phyloP scores from a whole-genome alignment of 2,888 invertebrate genomes.

The Agrotis ipsilon region DNA sequence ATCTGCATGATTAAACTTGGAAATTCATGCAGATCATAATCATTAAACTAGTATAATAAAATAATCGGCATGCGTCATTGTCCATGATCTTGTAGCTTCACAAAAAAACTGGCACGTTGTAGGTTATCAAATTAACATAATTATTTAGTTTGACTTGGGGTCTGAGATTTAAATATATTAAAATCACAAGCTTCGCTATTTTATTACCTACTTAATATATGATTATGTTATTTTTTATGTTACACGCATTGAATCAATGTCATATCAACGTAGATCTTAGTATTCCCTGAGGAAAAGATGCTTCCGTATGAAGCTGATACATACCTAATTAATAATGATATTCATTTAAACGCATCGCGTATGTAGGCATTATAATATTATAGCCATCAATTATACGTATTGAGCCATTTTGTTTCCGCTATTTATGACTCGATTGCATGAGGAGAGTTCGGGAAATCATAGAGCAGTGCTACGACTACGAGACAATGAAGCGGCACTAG shows the following conservation, averaged over 20 bases:
- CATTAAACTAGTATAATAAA: not conserved
- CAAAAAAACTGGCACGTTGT: constrained; percentile 14
- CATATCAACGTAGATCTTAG: constrained; percentile 30
- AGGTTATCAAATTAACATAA: constrained; percentile 10
- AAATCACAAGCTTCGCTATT: constrained; percentile 8
- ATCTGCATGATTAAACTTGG: no score
- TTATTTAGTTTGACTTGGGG: not conserved
- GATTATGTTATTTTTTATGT: not conserved
- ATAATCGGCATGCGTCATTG: not conserved
- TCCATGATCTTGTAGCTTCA: constrained; percentile 1
- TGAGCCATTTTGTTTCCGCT: constrained; percentile 32
- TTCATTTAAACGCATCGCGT: constrained; percentile 39
- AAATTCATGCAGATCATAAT: no score
- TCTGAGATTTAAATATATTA: not conserved
- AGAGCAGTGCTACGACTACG: not conserved
- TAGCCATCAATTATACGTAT: constrained; percentile 24
- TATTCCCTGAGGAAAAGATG: constrained; percentile 50
- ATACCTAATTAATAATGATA: constrained; percentile 39
- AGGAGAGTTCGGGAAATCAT: not conserved
- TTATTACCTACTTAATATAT: constrained; percentile 3
- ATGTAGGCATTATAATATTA: constrained; percentile 38
- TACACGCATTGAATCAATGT: constrained; percentile 36
- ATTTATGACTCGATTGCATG: not conserved
- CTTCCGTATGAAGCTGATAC: constrained; percentile 49
- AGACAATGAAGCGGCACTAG: not conserved